A percentile compares a stretch with the other conserved stretches of the same genome.
phyloP scores from a whole-genome alignment of 2,113 vertebrate genomes.

The Seriola rivoliana region DNA sequence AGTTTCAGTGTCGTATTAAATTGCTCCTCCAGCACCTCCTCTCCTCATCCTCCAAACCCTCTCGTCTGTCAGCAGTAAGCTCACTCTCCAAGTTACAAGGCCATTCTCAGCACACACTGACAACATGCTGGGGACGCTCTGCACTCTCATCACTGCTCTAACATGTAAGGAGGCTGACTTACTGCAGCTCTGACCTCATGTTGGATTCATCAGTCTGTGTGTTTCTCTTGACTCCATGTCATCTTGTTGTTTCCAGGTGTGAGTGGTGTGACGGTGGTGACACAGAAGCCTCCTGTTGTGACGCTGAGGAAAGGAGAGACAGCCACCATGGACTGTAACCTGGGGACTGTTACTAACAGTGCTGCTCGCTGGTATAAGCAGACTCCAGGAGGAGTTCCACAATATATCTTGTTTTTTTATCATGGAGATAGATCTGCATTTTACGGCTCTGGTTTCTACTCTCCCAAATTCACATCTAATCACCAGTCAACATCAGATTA shows the following conservation, averaged over 20 bases:
- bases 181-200: slow-evolving; percentile 43
- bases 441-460: slow-evolving; percentile 65
- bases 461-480: slow-evolving; percentile 55
- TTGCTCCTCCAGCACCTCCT: slow-evolving; percentile 50
- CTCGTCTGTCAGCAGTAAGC: slow-evolving; percentile 27
- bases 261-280: slow-evolving; percentile 46
- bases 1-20: slow-evolving; percentile 24
- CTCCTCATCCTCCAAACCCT: slow-evolving; percentile 40
- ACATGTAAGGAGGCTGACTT: slow-evolving; percentile 40
- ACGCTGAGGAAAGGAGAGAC: slow-evolving; percentile 25
- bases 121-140: slow-evolving; percentile 70
- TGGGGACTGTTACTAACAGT: not conserved
- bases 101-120: slow-evolving; percentile 55
- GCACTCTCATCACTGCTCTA: slow-evolving; percentile 66
- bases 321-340: slow-evolving; percentile 63
- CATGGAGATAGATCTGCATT: accelerated
- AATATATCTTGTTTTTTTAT: not conserved
- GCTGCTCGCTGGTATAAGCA: slow-evolving; percentile 53
- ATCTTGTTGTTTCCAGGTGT: slow-evolving; percentile 59
- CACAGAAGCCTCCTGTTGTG: slow-evolving; percentile 59
- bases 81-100: slow-evolving; percentile 32
- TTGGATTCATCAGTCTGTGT: slow-evolving; percentile 40
- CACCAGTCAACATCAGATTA: slow-evolving; percentile 50
- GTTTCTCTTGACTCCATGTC: slow-evolving; percentile 30
- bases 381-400: slow-evolving; percentile 52